Percentiles rank a stretch among this genome's conserved stretches.
Conservation (phyloP, 2,888 invertebrate species). For the Malachius bipustulatus region DNA sequence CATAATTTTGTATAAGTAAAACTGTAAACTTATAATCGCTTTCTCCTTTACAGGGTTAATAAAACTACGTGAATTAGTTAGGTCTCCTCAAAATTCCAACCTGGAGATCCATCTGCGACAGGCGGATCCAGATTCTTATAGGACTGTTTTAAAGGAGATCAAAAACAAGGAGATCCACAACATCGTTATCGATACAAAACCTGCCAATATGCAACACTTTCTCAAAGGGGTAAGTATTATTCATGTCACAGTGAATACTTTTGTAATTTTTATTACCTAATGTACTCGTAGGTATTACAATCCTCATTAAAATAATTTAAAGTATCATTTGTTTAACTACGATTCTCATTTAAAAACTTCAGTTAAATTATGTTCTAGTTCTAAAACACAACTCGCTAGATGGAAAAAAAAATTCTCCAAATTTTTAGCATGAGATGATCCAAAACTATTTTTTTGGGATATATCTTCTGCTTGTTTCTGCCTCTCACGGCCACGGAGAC, state of each 20-base stretch:
- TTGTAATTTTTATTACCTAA: slow-evolving; percentile 5
- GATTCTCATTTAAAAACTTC: too few relatives aligned
- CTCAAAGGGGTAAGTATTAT: slow-evolving; percentile 56
- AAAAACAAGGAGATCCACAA: slow-evolving; percentile 67
- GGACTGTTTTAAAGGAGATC: slow-evolving; percentile 56
- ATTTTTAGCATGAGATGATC: too few relatives aligned
- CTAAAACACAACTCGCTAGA: too few relatives aligned
- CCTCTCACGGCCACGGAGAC: too few relatives aligned
- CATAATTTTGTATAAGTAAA: too few relatives aligned
- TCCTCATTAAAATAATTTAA: neutral
- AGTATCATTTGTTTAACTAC: slow-evolving; percentile 4
- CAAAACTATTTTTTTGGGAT: too few relatives aligned
- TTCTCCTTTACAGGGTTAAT: slow-evolving; percentile 56
- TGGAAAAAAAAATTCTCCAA: too few relatives aligned
- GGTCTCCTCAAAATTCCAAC: slow-evolving; percentile 46
- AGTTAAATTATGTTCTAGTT: too few relatives aligned
- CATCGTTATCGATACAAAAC: slow-evolving; percentile 63
- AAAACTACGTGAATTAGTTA: slow-evolving; percentile 58
- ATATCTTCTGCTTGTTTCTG: too few relatives aligned
- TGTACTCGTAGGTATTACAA: neutral
- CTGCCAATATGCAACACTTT: slow-evolving; percentile 58
- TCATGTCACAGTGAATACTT: too few relatives aligned
- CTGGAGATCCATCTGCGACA: slow-evolving; percentile 59
- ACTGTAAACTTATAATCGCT: too few relatives aligned
- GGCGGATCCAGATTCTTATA: slow-evolving; percentile 52